A percentile compares a stretch with the other conserved stretches of the same genome.
These are phyloP conservation scores for Alouatta caraya DNA, from an alignment of 2,797 vertebrate species.

Conservation along the genomic window DNA sequence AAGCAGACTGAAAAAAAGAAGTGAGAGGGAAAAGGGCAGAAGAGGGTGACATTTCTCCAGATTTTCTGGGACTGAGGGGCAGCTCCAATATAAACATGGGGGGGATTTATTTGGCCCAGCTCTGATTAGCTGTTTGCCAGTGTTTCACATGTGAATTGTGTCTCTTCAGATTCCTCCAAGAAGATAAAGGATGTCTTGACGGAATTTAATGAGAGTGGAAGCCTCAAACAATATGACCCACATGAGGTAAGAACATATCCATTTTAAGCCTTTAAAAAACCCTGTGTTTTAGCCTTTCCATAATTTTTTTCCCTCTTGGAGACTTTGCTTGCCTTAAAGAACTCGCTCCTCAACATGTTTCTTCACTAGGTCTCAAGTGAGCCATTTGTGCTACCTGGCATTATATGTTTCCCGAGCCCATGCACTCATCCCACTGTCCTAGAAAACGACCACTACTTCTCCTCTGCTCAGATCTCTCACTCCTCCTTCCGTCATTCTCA, in stretches of 20 bases:
- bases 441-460: not conserved
- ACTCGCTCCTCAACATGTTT: not conserved
- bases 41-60: not conserved
- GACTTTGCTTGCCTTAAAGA: not conserved
- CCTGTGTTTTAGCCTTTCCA: not conserved
- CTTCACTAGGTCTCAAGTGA: not conserved
- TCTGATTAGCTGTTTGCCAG: not conserved
- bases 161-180: slow-evolving; percentile 91
- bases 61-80: not conserved
- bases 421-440: not conserved
- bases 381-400: not conserved
- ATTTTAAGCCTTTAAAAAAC: slow-evolving; percentile 38
- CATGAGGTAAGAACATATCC: slow-evolving; percentile 88
- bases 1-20: not conserved
- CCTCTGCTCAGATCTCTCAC: not conserved
- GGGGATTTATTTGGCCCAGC: not conserved
- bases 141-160: slow-evolving; percentile 51
- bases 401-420: not conserved
- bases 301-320: not conserved
- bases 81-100: not conserved
- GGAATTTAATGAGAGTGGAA: slow-evolving; percentile 91
- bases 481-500: not conserved
- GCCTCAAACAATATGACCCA: slow-evolving; percentile 92
- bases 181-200: slow-evolving; percentile 95
- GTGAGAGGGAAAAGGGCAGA: not conserved